Conservation (phyloP, 2,113 vertebrate genomes). For the Hoplias malabaricus region DNA sequence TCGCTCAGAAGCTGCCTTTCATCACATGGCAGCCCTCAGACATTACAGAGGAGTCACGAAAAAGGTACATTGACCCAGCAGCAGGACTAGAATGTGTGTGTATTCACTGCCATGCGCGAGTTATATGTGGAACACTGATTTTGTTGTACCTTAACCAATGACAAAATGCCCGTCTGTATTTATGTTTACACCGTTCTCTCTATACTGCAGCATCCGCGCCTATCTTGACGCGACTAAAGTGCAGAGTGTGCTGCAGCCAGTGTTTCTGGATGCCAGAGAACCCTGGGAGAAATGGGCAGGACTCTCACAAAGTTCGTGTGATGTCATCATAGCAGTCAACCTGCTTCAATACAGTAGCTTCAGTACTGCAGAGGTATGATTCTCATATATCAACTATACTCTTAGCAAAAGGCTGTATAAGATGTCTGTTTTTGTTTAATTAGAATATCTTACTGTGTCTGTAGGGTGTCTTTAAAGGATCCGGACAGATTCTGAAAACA, state of each 20-base stretch:
- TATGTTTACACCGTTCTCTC: too few relatives aligned
- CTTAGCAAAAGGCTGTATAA: not conserved
- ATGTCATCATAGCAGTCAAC: conserved; percentile 69
- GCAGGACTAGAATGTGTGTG: too few relatives aligned
- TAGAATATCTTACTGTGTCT: not conserved
- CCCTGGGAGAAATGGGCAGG: conserved; percentile 73
- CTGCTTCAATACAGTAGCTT: conserved; percentile 72
- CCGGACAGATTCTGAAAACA: conserved; percentile 66
- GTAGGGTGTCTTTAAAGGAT: conserved; percentile 69
- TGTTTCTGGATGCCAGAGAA: conserved; percentile 69
- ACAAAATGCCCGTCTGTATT: too few relatives aligned
- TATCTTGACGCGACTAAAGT: conserved; percentile 68
- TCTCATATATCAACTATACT: not conserved
- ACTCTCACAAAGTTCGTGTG: conserved; percentile 61
- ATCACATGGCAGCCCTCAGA: conserved; percentile 75
- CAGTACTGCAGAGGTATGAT: conserved; percentile 49
- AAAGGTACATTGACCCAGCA: conserved; percentile 58
- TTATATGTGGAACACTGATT: too few relatives aligned
- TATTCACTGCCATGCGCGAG: too few relatives aligned
- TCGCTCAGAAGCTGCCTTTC: conserved; percentile 69
- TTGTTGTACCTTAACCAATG: too few relatives aligned
- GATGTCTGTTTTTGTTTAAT: too few relatives aligned
- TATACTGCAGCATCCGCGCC: conserved; percentile 63
- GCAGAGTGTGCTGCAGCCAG: conserved; percentile 67
- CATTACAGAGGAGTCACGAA: conserved; percentile 62